These are phyloP conservation scores for Benthosema pterotum DNA, from an alignment of 2,797 vertebrate genomes.

Conservation along the genomic window DNA sequence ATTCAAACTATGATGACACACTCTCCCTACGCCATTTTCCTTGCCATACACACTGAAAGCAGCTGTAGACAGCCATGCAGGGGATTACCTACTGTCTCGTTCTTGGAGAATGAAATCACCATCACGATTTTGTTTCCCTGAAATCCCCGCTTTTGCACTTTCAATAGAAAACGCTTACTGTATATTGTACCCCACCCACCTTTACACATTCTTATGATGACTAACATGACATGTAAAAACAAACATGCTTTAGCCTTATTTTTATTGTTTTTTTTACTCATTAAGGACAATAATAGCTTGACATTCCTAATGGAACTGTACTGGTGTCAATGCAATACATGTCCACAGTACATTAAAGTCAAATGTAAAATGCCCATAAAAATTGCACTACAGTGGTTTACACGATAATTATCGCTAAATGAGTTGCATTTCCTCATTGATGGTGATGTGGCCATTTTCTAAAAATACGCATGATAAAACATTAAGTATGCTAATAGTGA, in stretches of 20 bases:
- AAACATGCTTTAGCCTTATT: background rate
- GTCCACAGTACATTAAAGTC: too few relatives aligned
- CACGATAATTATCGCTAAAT: too few relatives aligned
- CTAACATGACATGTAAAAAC: background rate
- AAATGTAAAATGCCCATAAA: too few relatives aligned
- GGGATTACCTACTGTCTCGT: conserved; percentile 62
- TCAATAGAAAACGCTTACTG: conserved; percentile 8
- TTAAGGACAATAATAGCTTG: too few relatives aligned
- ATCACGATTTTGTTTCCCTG: conserved; percentile 32
- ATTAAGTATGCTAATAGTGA: too few relatives aligned
- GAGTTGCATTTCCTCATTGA: too few relatives aligned
- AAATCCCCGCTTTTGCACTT: conserved; percentile 42
- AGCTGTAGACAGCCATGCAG: conserved; percentile 23
- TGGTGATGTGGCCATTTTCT: too few relatives aligned
- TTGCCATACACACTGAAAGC: conserved; percentile 2
- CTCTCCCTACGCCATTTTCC: background rate
- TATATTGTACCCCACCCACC: conserved; percentile 12
- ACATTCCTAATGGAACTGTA: too few relatives aligned
- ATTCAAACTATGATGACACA: background rate
- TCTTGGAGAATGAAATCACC: conserved; percentile 50
- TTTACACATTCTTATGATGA: background rate
- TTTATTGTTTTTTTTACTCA: background rate
- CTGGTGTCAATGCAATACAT: too few relatives aligned
- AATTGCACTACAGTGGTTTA: too few relatives aligned
- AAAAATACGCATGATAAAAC: too few relatives aligned